phyloP scores from a whole-genome alignment of 2,888 invertebrate genomes.

The Thymelicus sylvestris region DNA sequence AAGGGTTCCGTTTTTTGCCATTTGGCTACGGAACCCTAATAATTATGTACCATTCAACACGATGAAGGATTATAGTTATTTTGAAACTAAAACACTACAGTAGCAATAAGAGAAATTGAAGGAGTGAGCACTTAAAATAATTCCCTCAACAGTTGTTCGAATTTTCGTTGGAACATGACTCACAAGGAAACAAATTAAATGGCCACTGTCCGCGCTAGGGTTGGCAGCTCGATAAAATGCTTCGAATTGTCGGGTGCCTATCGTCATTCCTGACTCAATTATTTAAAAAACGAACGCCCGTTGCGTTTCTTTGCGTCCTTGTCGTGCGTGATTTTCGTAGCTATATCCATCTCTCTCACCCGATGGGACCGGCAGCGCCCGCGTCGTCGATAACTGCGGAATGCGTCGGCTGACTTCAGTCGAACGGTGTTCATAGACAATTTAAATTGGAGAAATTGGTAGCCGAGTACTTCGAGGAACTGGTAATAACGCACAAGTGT shows the following conservation, averaged over 20 bases:
- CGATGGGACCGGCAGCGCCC: slow-evolving; percentile 64
- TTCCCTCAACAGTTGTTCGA: slow-evolving; percentile 56
- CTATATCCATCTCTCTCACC: slow-evolving; percentile 60
- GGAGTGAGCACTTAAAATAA: slow-evolving; percentile 45
- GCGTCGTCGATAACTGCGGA: slow-evolving; percentile 78
- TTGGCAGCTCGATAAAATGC: slow-evolving; percentile 77
- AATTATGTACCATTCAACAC: neutral
- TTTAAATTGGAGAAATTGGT: slow-evolving; percentile 83
- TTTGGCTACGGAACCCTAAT: too few relatives aligned
- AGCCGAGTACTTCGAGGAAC: slow-evolving; percentile 66
- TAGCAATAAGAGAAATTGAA: slow-evolving; percentile 29
- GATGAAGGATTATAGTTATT: neutral
- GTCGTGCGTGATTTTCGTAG: slow-evolving; percentile 61
- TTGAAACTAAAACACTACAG: slow-evolving; percentile 10
- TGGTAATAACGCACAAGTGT: slow-evolving; percentile 66
- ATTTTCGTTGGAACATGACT: slow-evolving; percentile 61
- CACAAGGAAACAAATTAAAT: slow-evolving; percentile 75
- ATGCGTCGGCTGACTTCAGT: slow-evolving; percentile 83
- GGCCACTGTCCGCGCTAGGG: slow-evolving; percentile 72
- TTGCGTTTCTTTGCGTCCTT: slow-evolving; percentile 65
- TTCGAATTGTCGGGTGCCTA: slow-evolving; percentile 77
- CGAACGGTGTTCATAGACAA: slow-evolving; percentile 80
- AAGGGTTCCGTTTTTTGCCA: too few relatives aligned
- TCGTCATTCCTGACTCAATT: slow-evolving; percentile 81
- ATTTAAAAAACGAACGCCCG: slow-evolving; percentile 79